Evolutionary conservation across 2,113 vertebrate species (phyloP), one percentile per base, ranked within the genome.

Genomic region (Deroptyus accipitrinus): DNA sequence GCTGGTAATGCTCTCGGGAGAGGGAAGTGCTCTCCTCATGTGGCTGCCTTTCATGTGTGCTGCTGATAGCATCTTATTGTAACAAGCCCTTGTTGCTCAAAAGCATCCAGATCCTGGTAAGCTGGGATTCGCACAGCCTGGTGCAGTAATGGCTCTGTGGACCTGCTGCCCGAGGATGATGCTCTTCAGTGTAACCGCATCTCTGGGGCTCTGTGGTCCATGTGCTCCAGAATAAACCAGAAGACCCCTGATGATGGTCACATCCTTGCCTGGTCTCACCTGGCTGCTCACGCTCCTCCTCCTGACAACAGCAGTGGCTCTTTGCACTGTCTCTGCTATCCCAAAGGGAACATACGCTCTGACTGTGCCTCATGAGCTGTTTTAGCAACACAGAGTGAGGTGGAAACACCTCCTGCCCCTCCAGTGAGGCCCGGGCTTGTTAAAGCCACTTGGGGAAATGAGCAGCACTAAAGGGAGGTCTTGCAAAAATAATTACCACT

Each of bases 1-100:
- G 72, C 30, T 0, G 1, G 17, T 12, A 63, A 35, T 54, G 14
- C 35, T 35, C 0, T 2, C 0, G 2, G 24, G 31, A 74, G 27
- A 37, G 9, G 39, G 48, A 94, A 74, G 67, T 6, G 55, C 33
- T 63, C 67, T 23, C 41, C 41, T 73, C 37, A 28, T 17, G 67
- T 62, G 67, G 54, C 61, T 91, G 64, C 48, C 54, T 94, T 91
- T 83, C 83, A 79, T 31, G 54, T 23, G 28, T 6, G 61, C 48
- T 1, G 4, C 48, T 79, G 67, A n/a, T n/a, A 48, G 66, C 0
- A 1, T 14, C 44, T n/a, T 54, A 6, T 46, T 81, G 55, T 31
- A 42, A 42, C 42, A 74, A 39, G 8, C 13, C 22, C 22, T 54
- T 2, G 46, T 46, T 63, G 28, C 25, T 49, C 55, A 49, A 55